phyloP scores from a whole-genome alignment of 2,797 vertebrate genomes.

The Gila robusta region DNA sequence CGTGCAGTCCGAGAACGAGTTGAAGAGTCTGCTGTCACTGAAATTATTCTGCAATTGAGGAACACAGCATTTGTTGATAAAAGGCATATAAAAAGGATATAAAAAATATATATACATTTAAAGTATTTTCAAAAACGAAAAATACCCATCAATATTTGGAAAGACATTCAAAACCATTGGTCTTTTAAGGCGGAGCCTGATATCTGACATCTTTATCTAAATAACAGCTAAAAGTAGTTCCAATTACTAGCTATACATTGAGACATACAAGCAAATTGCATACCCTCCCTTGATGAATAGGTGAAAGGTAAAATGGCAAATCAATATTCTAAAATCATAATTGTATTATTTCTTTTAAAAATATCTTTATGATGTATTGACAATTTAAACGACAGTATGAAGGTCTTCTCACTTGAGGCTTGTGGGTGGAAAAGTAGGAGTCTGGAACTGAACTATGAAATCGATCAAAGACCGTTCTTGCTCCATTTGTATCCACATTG shows the following conservation, averaged over 20 bases:
- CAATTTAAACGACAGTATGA: not conserved
- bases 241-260: not conserved
- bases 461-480: conserved; percentile 70
- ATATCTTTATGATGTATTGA: not conserved
- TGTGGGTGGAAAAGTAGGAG: conserved; percentile 65
- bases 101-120: not conserved
- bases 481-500: conserved; percentile 55
- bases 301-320: not conserved
- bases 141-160: not conserved
- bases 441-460: conserved; percentile 63
- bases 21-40: conserved; percentile 73
- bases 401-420: conserved; percentile 58
- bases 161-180: not conserved
- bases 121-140: not conserved
- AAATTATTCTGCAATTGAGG: conserved; percentile 64
- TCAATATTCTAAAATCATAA: not conserved
- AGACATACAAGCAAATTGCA: not conserved
- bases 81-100: not conserved
- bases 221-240: not conserved
- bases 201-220: not conserved
- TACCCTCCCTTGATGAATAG: not conserved
- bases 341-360: not conserved
- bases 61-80: not conserved
- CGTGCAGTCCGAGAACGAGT: conserved; percentile 72
- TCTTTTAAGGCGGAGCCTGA: not conserved